Evolutionary conservation across 2,113 vertebrate species (phyloP).

Genomic region (Sturnus vulgaris): DNA sequence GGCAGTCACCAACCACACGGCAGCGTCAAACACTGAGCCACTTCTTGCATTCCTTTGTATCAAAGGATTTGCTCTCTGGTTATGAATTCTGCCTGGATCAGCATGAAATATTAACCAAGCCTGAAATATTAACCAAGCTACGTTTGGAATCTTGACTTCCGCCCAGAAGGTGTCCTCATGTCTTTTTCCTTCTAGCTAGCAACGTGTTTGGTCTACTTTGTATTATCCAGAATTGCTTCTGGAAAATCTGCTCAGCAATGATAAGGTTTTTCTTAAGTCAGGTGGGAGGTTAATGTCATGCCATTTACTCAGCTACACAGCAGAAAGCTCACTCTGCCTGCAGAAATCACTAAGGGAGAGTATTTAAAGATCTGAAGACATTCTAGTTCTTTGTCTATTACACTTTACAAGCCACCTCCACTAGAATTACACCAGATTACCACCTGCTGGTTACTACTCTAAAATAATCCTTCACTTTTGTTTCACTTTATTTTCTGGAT

Average conservation of each 20-base stretch:
- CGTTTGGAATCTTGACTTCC: not conserved
- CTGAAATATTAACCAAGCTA: not conserved
- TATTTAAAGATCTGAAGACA: not conserved
- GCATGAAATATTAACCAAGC: not conserved
- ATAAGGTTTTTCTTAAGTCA: not conserved
- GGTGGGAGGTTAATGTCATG: not conserved
- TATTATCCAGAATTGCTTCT: not conserved
- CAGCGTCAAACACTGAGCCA: accelerated
- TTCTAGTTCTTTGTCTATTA: not conserved
- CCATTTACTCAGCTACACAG: not conserved
- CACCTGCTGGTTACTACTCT: not conserved
- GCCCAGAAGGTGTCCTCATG: not conserved
- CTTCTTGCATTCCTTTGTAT: not conserved
- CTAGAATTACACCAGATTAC: not conserved
- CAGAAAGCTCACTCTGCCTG: not conserved
- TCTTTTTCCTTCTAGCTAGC: not conserved
- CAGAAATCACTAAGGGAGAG: not conserved
- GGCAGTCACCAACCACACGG: not conserved
- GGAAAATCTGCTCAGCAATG: not conserved
- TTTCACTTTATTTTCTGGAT: not conserved
- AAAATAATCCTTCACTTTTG: not conserved
- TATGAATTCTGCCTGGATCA: not conserved
- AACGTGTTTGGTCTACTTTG: not conserved
- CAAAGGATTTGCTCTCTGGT: not conserved
- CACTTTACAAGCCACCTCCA: not conserved